A percentile compares a stretch with the other conserved stretches of the same genome.
phyloP scores from a whole-genome alignment of 1,140 invertebrate species.

The Bombus cullumanus region DNA sequence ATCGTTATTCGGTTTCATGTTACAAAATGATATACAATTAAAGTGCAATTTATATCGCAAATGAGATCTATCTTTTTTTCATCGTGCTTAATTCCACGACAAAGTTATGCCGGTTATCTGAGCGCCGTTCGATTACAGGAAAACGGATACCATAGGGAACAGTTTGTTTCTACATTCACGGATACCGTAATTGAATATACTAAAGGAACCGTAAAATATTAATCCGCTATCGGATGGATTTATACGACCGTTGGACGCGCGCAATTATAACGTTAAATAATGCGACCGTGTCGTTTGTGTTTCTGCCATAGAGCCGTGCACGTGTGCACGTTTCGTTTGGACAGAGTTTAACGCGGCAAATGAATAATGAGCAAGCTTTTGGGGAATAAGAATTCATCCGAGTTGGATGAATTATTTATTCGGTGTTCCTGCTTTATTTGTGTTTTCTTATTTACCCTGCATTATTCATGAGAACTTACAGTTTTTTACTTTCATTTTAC shows the following conservation, averaged over 20 bases:
- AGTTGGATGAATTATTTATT: slow-evolving; percentile 11
- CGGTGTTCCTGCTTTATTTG: neutral
- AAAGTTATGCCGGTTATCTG: neutral
- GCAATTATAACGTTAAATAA: slow-evolving; percentile 43
- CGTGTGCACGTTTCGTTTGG: neutral
- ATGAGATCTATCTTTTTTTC: slow-evolving; percentile 6
- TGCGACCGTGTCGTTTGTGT: neutral
- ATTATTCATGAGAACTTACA: neutral
- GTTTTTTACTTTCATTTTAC: neutral
- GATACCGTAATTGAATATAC: slow-evolving; percentile 22
- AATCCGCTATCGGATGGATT: slow-evolving; percentile 27
- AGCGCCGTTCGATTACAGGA: neutral
- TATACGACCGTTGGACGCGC: neutral
- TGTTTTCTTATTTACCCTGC: neutral
- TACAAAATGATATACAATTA: neutral
- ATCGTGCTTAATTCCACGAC: neutral
- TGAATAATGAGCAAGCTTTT: slow-evolving; percentile 25
- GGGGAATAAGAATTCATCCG: slow-evolving; percentile 19
- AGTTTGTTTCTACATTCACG: neutral
- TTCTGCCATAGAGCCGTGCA: neutral
- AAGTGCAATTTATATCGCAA: slow-evolving; percentile 2
- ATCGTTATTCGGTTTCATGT: neutral
- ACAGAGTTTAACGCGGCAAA: slow-evolving; percentile 15
- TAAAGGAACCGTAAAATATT: slow-evolving; percentile 35
- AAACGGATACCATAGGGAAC: neutral